phyloP scores from a whole-genome alignment of 1,140 invertebrate species.

The Brachionus angularis region DNA sequence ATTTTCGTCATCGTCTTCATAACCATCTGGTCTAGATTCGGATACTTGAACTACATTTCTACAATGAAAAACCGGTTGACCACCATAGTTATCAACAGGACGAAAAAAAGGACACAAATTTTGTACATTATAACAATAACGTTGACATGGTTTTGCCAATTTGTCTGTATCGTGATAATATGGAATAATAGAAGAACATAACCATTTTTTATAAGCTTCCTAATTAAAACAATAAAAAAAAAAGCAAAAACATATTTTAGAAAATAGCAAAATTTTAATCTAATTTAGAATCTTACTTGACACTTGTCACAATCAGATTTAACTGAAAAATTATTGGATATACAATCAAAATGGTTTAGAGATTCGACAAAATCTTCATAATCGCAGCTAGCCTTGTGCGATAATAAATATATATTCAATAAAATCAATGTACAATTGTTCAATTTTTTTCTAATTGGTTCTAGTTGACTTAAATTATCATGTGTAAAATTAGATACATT shows the following conservation, averaged over 20 bases:
- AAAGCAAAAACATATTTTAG: background rate
- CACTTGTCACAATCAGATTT: constrained; percentile 36
- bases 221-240: background rate
- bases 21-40: constrained; percentile 35
- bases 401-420: constrained; percentile 13
- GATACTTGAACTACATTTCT: constrained; percentile 34
- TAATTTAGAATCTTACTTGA: constrained; percentile 15
- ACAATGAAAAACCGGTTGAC: constrained; percentile 42
- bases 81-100: constrained; percentile 31
- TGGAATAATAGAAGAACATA: constrained; percentile 34
- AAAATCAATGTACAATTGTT: constrained; percentile 35
- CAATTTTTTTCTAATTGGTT: background rate
- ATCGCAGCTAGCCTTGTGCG: constrained; percentile 14
- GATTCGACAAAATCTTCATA: constrained; percentile 20
- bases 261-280: background rate
- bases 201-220: constrained; percentile 42
- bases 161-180: background rate
- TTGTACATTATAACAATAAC: constrained; percentile 35
- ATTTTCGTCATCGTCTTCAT: constrained; percentile 42
- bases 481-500: background rate
- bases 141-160: constrained; percentile 34
- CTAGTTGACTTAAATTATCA: background rate
- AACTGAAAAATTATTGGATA: constrained; percentile 39
- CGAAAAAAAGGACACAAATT: constrained; percentile 42
- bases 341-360: constrained; percentile 40